Conservation (phyloP, 2,113 vertebrate species). For the Mormyrus iriodes region DNA sequence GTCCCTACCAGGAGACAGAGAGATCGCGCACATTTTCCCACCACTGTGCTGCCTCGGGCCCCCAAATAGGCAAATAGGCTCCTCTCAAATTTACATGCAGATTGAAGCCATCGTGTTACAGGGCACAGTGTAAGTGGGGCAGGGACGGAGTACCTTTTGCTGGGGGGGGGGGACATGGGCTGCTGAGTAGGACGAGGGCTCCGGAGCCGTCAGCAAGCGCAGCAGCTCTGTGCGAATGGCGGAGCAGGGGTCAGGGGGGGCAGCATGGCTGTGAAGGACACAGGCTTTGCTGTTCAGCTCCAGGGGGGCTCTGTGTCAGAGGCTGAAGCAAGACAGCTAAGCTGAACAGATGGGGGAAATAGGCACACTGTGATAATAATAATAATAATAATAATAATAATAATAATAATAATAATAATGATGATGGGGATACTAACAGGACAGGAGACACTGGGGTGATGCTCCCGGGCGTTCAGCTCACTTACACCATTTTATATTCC, state of each 20-base stretch:
- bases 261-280: background rate
- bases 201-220: background rate
- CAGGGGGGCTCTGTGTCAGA: background rate
- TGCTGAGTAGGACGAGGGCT: background rate
- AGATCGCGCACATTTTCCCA: constrained; percentile 18
- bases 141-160: background rate
- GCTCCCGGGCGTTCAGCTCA: too few species aligned
- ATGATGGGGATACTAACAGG: background rate
- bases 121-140: background rate
- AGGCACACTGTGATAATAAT: background rate
- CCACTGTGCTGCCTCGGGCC: constrained; percentile 28
- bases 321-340: background rate
- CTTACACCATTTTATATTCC: background rate
- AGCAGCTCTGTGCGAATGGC: background rate
- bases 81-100: constrained; percentile 39
- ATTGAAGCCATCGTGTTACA: constrained; percentile 29
- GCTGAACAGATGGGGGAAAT: background rate
- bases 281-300: background rate
- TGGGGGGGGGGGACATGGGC: background rate
- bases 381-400: background rate
- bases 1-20: background rate
- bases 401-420: background rate
- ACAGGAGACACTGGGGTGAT: too few species aligned
- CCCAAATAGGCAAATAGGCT: constrained; percentile 25
- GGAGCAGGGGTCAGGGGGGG: background rate